Conservation (phyloP, 2,797 vertebrate species). For the Acridotheres tristis region DNA sequence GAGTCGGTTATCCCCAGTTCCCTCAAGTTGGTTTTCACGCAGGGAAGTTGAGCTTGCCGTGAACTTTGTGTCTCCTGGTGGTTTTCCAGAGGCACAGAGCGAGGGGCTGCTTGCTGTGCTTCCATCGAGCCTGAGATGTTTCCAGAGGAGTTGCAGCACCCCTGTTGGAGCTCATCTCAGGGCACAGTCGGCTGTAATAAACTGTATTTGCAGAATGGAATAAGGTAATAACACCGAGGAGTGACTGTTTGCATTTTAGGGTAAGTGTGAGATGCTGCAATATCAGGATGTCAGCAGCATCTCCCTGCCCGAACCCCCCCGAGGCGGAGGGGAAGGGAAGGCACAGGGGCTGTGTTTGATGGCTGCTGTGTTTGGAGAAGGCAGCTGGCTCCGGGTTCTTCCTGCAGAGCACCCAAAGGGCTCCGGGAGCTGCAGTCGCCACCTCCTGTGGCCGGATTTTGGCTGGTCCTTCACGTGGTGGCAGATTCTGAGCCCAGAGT, state of each 20-base stretch:
- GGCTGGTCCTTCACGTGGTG: fast-evolving
- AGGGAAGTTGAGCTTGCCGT: neutral
- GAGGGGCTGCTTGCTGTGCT: neutral
- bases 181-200: neutral
- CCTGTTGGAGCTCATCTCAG: neutral
- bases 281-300: neutral
- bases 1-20: neutral
- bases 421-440: fast-evolving
- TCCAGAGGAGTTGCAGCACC: neutral
- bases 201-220: neutral
- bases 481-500: fast-evolving
- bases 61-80: neutral
- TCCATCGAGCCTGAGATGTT: neutral
- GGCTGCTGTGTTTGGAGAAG: neutral
- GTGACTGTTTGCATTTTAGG: neutral
- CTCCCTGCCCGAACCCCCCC: neutral
- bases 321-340: fast-evolving
- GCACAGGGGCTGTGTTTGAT: fast-evolving
- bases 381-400: fast-evolving
- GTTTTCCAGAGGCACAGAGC: neutral
- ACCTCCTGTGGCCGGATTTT: fast-evolving
- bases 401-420: fast-evolving
- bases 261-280: fast-evolving
- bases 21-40: neutral
- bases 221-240: neutral